These are phyloP conservation scores for Drosophila picticornis DNA, from an alignment of 2,888 invertebrate genomes.

Conservation along the genomic window DNA sequence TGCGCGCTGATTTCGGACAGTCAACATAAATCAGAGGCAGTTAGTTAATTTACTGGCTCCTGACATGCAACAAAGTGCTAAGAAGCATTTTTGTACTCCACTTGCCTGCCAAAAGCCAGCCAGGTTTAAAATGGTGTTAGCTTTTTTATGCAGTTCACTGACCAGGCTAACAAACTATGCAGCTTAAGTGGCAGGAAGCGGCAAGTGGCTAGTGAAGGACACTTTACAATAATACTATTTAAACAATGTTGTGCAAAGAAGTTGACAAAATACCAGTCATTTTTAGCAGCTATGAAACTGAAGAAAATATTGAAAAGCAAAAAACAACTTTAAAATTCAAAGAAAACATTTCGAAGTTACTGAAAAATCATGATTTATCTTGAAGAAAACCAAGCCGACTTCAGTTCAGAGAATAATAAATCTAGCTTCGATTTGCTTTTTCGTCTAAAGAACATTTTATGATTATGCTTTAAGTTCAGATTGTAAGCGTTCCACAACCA, in stretches of 20 bases:
- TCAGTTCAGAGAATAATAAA: not conserved
- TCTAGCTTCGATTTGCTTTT: too few relatives aligned
- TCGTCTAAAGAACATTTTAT: not conserved
- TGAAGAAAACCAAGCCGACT: too few relatives aligned
- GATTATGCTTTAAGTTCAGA: not conserved
- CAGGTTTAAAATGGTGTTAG: slow-evolving; percentile 36
- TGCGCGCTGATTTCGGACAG: slow-evolving; percentile 47
- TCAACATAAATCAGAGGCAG: slow-evolving; percentile 51
- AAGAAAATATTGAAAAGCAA: not conserved
- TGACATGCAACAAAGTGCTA: slow-evolving; percentile 63
- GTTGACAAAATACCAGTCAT: not conserved
- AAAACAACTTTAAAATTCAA: too few relatives aligned
- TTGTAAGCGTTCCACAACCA: not conserved
- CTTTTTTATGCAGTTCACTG: slow-evolving; percentile 55
- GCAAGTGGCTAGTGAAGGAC: slow-evolving; percentile 19
- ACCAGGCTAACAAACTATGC: slow-evolving; percentile 34
- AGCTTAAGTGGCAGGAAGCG: slow-evolving; percentile 8
- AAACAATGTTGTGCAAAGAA: not conserved
- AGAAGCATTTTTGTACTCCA: not conserved
- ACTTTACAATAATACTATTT: not conserved
- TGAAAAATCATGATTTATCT: too few relatives aligned
- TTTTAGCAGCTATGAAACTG: not conserved
- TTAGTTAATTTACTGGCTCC: slow-evolving; percentile 53
- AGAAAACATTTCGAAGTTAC: not conserved
- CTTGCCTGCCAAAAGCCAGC: not conserved